Base-by-base conservation (phyloP, 2,797 vertebrate species). In the Antrozous pallidus region DNA sequence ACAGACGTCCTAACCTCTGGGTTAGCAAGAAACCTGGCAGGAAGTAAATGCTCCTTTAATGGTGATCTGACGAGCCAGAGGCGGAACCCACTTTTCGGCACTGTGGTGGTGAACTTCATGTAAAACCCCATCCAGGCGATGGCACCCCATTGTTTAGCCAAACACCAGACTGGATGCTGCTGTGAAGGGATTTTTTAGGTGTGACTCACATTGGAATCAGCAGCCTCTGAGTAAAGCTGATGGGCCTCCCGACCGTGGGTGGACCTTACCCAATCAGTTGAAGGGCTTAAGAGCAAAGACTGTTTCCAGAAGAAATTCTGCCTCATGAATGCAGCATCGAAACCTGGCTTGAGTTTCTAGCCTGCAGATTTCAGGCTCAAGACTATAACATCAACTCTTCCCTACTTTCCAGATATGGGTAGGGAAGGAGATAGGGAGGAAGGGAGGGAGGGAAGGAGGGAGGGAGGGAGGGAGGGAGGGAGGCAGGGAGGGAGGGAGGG, bases 191-290 rank as follows among this genome's bases (percentile, higher is more conserved):
- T 8, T 26, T 31, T 51, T 70, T n/a, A 51, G 71, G 16, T 31
- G 61, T 36, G 28, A 78, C 24, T 63, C 36, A 47, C 8, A 20
- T 54, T 54, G 18, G 20, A 80, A 80, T 36, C 56, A 40, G 33
- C 5, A 40, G 45, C 31, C 38, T 33, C 45, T 47, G 26, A 56
- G 18, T 22, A 33, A 63, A 83, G 36, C 45, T 28, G 11, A n/a
- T 33, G 10, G 2, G 38, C 40, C 26, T 9, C n/a, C 26, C 6
- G 8, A 5, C 16, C 3, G 24, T 3, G 6, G 18, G 11, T 12
- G 40, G 65, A n/a, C 51, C 73, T 56, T 14, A 0, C 61, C 31
- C 40, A 24, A 79, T 71, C 69, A 3, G 54, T 31, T 56, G n/a
- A 36, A 78, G 22, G 20, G 17, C 31, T 73, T 17, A 18, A 28